Conservation (phyloP, 2,888 invertebrate genomes). For the Danaus chrysippus region DNA sequence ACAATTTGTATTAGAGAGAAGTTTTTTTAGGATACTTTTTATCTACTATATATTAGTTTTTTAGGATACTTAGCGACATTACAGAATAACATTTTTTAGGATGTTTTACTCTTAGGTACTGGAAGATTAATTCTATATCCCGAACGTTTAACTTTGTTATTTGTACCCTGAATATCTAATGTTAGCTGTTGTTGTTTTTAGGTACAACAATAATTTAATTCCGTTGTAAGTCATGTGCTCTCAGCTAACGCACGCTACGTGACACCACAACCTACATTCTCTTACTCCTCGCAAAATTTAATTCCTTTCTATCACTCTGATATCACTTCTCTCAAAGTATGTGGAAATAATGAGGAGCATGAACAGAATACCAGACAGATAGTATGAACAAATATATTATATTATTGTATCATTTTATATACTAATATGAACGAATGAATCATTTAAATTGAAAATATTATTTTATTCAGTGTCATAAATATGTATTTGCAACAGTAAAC, state of each 20-base stretch:
- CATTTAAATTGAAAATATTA: too few relatives aligned
- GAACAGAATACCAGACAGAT: not conserved
- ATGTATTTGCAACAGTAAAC: too few relatives aligned
- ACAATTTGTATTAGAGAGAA: too few relatives aligned
- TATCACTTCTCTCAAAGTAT: slow-evolving; percentile 1
- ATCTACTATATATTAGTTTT: too few relatives aligned
- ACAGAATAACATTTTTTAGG: too few relatives aligned
- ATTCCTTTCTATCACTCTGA: slow-evolving; percentile 3
- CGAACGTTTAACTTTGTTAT: not conserved
- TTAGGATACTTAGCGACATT: too few relatives aligned
- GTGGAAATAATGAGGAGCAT: not conserved
- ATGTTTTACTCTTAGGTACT: not conserved
- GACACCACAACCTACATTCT: slow-evolving; percentile 6
- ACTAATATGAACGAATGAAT: too few relatives aligned
- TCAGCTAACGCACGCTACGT: slow-evolving; percentile 2
- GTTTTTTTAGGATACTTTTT: too few relatives aligned
- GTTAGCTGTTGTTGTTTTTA: not conserved
- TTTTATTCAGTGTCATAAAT: too few relatives aligned
- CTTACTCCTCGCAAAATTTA: not conserved
- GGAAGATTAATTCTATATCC: not conserved
- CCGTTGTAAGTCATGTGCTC: not conserved
- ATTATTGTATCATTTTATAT: too few relatives aligned
- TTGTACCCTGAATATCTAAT: not conserved
- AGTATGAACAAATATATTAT: not conserved
- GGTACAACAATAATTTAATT: not conserved